These are phyloP conservation scores for Bujurquina vittata DNA, from an alignment of 2,113 vertebrate genomes.

Conservation along the genomic window DNA sequence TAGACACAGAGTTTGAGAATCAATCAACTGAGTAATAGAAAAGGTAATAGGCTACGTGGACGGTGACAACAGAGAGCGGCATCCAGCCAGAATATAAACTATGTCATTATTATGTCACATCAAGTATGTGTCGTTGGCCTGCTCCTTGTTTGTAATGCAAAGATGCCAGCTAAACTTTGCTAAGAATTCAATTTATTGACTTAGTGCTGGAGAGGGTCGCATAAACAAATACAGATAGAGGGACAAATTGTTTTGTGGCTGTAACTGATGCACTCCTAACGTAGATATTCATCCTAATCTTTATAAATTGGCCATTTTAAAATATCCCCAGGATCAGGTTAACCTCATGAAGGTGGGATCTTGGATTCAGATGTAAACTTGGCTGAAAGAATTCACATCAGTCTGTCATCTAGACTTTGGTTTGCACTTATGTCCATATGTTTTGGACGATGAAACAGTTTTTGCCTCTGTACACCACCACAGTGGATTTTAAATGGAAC, in stretches of 20 bases:
- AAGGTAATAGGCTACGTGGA: slow-evolving; percentile 69
- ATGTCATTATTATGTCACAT: slow-evolving; percentile 54
- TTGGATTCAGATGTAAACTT: not conserved
- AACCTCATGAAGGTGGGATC: not conserved
- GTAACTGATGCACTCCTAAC: not conserved
- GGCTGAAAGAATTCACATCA: not conserved
- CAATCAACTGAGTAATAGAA: slow-evolving; percentile 80
- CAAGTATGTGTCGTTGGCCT: slow-evolving; percentile 32
- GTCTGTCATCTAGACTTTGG: not conserved
- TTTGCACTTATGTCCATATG: not conserved
- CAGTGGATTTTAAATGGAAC: not conserved
- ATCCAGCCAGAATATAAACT: slow-evolving; percentile 66
- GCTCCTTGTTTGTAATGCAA: slow-evolving; percentile 26
- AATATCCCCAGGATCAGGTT: not conserved
- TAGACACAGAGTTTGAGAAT: slow-evolving; percentile 74
- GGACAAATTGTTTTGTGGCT: not conserved
- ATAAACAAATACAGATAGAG: not conserved
- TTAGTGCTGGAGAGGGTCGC: not conserved
- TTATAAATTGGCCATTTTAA: not conserved
- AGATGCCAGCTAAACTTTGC: slow-evolving; percentile 10
- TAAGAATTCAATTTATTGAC: not conserved
- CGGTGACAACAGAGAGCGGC: slow-evolving; percentile 57
- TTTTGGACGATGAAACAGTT: not conserved
- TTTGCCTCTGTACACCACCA: not conserved
- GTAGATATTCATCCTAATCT: not conserved